Conservation (phyloP, 2,797 vertebrate species). For the Eurystomus glaucurus region DNA sequence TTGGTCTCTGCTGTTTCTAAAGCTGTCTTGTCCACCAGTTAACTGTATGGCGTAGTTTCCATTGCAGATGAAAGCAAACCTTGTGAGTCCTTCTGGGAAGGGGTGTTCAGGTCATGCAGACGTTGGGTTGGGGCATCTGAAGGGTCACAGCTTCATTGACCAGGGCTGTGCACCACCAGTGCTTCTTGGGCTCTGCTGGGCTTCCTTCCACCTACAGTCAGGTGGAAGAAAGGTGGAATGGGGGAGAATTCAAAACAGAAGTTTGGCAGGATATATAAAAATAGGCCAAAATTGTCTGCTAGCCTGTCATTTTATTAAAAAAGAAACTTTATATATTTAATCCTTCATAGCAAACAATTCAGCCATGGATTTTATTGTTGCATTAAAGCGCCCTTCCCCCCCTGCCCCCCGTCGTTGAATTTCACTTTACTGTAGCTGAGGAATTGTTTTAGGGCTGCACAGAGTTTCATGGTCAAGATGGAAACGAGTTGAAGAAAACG, state of each 20-base stretch:
- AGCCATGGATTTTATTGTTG: not conserved
- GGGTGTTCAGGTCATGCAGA: rapidly evolving
- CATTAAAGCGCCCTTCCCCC: not conserved
- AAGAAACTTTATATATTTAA: not conserved
- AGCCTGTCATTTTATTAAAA: not conserved
- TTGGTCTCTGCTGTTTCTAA: not conserved
- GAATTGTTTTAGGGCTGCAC: not conserved
- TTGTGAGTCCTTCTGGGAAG: not conserved
- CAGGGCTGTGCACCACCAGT: not conserved
- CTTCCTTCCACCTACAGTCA: not conserved
- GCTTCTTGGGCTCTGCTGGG: not conserved
- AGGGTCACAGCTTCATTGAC: not conserved
- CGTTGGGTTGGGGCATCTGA: rapidly evolving
- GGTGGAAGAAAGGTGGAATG: not conserved
- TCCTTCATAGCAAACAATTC: not conserved
- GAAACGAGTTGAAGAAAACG: constrained; percentile 34
- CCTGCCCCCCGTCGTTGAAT: rapidly evolving
- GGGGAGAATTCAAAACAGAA: not conserved
- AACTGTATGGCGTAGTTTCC: not conserved
- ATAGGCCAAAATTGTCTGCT: not conserved
- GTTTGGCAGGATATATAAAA: not conserved
- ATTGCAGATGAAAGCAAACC: not conserved
- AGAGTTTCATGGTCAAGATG: constrained; percentile 53
- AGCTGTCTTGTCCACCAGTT: not conserved
- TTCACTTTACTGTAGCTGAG: not conserved